Evolutionary conservation across 1,140 invertebrate species (phyloP).

Genomic region (Tetragonula clypearis): DNA sequence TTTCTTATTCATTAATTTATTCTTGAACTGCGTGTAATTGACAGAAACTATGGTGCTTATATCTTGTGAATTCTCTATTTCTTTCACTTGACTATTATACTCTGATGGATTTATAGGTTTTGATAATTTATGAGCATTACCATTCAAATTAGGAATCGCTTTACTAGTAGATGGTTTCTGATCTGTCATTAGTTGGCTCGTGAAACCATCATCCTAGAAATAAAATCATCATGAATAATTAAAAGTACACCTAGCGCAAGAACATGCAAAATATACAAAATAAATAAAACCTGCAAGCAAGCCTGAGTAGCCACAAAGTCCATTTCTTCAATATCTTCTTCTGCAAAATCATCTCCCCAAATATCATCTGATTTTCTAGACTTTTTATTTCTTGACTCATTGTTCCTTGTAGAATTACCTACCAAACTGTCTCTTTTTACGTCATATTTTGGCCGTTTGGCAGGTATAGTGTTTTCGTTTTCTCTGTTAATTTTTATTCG

Average conservation of each 20-base stretch:
- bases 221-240: not conserved
- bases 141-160: constrained; percentile 23
- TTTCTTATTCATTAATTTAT: constrained; percentile 55
- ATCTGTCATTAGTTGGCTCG: constrained; percentile 8
- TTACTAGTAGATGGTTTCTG: constrained; percentile 32
- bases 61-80: not conserved
- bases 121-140: constrained; percentile 36
- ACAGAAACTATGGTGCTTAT: constrained; percentile 10
- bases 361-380: constrained; percentile 55
- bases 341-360: constrained; percentile 76
- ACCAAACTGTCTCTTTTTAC: constrained; percentile 12
- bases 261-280: not conserved
- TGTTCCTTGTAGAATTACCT: not conserved
- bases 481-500: constrained; percentile 9
- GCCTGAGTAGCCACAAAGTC: constrained; percentile 75
- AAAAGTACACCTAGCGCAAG: not conserved
- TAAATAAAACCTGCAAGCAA: constrained; percentile 44
- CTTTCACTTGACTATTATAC: constrained; percentile 18
- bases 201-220: constrained; percentile 29
- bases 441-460: constrained; percentile 44
- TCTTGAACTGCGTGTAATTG: constrained; percentile 60
- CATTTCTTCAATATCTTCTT: constrained; percentile 74
- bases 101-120: constrained; percentile 42
- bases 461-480: constrained; percentile 13
- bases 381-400: constrained; percentile 1